Evolutionary conservation across 2,113 vertebrate genomes (phyloP), one percentile per base, ranked within the genome.

Genomic region (Xiphophorus maculatus): DNA sequence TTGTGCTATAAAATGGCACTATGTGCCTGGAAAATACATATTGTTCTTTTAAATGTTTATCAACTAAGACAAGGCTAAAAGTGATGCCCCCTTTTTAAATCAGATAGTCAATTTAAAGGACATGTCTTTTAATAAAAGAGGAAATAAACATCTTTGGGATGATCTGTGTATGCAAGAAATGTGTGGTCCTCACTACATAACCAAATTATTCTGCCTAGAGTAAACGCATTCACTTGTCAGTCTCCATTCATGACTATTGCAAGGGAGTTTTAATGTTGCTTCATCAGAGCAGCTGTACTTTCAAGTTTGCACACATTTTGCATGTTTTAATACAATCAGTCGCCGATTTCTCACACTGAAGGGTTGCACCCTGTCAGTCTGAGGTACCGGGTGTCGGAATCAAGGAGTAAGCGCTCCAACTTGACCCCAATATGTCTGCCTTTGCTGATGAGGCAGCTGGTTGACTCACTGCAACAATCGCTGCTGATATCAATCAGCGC

Each of bases 381-480:
- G 75, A 58, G 71, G 63, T 76, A 35, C 1, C 28, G 76, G 25
- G 74, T 30, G 69, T 75, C 64, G 82, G 62, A 61, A 68, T 73
- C 64, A 77, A 78, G 74, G 48, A 77, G 81, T 27, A 60, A 77
- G 68, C 7, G 37, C 77, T 88, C 63, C 83, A 32, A 33, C 80
- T 76, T 89, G 88, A 91, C 92, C 91, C 74, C 76, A 88, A 91
- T 94, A 89, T 85, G 88, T 93, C 91, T 90, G 66, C 63, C 25
- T 28, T 13, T 22, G 76, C 84, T 87, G 90, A 91, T 89, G 86
- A 92, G 83, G 86, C 87, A 79, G 87, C 81, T 91, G 88, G 85
- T 88, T 84, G 89, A 87, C 80, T 73, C 82, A 83, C 66, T 69
- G 80, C 72, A 89, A 91, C 86, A 82, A 86, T 92, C 80, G 64